These are phyloP conservation scores for Trichogramma evanescens DNA, from an alignment of 2,888 invertebrate species.

Conservation along the genomic window DNA sequence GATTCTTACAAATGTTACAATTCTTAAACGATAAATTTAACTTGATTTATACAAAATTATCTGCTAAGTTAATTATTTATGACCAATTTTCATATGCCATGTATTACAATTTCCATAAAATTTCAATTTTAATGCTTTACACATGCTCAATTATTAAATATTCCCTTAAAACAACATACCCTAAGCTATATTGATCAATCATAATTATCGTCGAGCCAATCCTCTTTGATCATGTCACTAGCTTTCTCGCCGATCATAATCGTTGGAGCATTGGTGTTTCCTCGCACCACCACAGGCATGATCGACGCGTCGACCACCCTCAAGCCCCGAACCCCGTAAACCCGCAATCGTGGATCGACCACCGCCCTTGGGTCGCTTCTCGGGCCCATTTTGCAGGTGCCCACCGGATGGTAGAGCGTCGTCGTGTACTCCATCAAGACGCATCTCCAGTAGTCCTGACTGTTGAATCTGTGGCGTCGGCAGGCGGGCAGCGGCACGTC, in stretches of 20 bases:
- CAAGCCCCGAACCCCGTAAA: conserved; percentile 57
- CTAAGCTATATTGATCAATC: not conserved
- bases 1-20: too few relatives aligned
- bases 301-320: conserved; percentile 64
- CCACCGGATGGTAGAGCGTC: conserved; percentile 64
- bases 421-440: conserved; percentile 59
- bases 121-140: too few relatives aligned
- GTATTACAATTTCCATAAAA: too few relatives aligned
- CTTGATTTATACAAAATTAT: too few relatives aligned
- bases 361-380: conserved; percentile 57
- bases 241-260: conserved; percentile 55
- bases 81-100: too few relatives aligned
- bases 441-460: conserved; percentile 63
- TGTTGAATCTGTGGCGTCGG: conserved; percentile 52
- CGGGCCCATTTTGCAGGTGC: conserved; percentile 68
- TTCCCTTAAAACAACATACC: too few relatives aligned
- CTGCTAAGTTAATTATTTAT: too few relatives aligned
- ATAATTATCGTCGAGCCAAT: conserved; percentile 5
- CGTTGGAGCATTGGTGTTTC: conserved; percentile 51
- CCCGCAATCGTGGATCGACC: conserved; percentile 58
- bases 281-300: conserved; percentile 57
- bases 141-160: too few relatives aligned
- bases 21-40: too few relatives aligned
- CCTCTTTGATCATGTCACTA: conserved; percentile 31
- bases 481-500: conserved; percentile 58